A percentile compares a stretch with the other conserved stretches of the same genome.
phyloP scores from a whole-genome alignment of 2,888 invertebrate species.

The Trichopria drosophilae region DNA sequence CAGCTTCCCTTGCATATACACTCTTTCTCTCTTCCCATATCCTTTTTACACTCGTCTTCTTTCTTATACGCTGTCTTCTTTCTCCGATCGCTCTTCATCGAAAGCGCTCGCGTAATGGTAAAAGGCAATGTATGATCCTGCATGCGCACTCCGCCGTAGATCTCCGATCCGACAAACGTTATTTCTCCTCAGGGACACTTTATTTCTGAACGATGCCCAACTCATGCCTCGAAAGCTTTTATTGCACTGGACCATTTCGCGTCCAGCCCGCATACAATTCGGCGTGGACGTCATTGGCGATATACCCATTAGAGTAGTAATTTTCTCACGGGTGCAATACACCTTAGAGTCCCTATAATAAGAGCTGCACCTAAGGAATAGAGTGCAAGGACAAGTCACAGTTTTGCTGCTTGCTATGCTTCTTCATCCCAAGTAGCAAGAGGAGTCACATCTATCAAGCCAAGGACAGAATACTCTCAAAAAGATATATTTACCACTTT shows the following conservation, averaged over 20 bases:
- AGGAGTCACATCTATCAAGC: too few species aligned
- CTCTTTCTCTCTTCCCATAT: conserved; percentile 12
- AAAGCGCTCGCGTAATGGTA: background rate
- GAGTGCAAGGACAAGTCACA: too few species aligned
- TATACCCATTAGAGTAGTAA: conserved; percentile 1
- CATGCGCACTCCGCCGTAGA: background rate
- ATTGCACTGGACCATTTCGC: conserved; percentile 22
- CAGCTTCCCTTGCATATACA: conserved; percentile 3
- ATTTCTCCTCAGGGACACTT: conserved; percentile 43
- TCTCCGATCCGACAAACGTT: conserved; percentile 24
- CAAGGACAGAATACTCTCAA: too few species aligned
- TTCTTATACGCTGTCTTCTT: background rate
- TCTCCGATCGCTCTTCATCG: conserved; percentile 10
- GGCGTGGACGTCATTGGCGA: background rate
- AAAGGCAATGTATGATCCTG: background rate
- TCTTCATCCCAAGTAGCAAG: too few species aligned
- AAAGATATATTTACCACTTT: too few species aligned
- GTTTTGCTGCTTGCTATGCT: too few species aligned
- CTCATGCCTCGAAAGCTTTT: conserved; percentile 42
- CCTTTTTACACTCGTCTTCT: conserved; percentile 4
- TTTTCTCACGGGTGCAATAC: background rate
- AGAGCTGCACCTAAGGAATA: too few species aligned
- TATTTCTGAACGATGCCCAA: conserved; percentile 44
- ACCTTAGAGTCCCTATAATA: too few species aligned
- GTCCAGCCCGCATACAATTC: conserved; percentile 3